These are phyloP conservation scores for Eulimnadia texana DNA, from an alignment of 1,140 invertebrate species.

Conservation along the genomic window DNA sequence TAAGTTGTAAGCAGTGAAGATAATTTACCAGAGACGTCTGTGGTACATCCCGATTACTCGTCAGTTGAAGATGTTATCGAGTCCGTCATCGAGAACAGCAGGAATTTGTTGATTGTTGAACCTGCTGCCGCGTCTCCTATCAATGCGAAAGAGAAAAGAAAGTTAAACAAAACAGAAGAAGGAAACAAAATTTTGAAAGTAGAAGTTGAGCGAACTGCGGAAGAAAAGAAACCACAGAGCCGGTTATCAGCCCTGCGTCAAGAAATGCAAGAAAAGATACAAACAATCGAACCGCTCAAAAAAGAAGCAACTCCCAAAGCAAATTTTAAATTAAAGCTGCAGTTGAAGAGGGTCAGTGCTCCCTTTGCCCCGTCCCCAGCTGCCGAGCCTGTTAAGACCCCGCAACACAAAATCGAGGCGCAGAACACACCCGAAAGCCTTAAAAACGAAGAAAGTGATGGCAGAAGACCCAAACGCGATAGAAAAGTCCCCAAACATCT, in stretches of 20 bases:
- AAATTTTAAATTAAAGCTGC: not conserved
- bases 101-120: not conserved
- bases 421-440: not conserved
- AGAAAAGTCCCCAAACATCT: not conserved
- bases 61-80: not conserved
- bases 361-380: not conserved
- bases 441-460: not conserved
- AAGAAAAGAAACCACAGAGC: constrained; percentile 2
- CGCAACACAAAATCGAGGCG: not conserved
- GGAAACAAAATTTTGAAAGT: not conserved
- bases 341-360: not conserved
- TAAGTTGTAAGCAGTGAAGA: not conserved
- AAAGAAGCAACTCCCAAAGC: not conserved
- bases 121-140: not conserved
- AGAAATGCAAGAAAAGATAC: constrained; percentile 3
- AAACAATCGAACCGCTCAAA: not conserved
- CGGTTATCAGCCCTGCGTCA: not conserved
- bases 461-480: not conserved
- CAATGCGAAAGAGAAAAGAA: not conserved
- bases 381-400: not conserved
- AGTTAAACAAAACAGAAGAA: not conserved
- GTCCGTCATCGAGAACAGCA: not conserved
- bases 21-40: not conserved
- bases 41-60: constrained; percentile 8
- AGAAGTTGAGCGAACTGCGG: not conserved